Conservation (phyloP, 2,113 vertebrate species). For the Caloenas nicobarica region DNA sequence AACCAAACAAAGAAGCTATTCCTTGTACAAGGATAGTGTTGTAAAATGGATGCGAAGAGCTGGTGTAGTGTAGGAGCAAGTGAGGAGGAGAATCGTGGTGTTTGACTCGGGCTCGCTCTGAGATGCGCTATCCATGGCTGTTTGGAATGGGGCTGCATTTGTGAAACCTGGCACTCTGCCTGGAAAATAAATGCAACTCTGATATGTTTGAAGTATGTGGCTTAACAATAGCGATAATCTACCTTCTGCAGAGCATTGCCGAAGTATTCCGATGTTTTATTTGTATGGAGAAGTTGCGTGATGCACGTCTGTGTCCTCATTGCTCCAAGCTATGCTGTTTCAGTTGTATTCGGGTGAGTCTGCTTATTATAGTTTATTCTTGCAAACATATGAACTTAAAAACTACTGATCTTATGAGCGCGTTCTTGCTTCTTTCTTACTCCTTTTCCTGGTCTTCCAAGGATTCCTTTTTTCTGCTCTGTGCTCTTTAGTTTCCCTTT, state of each 20-base stretch:
- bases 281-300: conserved; percentile 98
- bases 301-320: conserved; percentile 95
- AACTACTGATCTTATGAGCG: not conserved
- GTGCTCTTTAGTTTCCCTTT: not conserved
- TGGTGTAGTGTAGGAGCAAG: not conserved
- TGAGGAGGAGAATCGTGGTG: not conserved
- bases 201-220: not conserved
- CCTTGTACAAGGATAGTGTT: not conserved
- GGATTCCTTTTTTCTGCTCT: not conserved
- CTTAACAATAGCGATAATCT: not conserved
- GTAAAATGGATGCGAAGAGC: not conserved
- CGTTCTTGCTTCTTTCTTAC: not conserved
- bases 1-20: not conserved
- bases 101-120: not conserved
- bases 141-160: not conserved
- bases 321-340: conserved; percentile 99
- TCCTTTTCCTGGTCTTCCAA: not conserved
- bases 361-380: not conserved
- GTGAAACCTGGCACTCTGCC: not conserved
- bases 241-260: conserved; percentile 88
- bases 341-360: conserved; percentile 95
- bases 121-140: rapidly evolving
- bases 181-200: not conserved
- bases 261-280: conserved; percentile 99
- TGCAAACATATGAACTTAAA: not conserved